Base-by-base conservation (phyloP, 1,140 invertebrate genomes). In the Chelonus insularis region DNA sequence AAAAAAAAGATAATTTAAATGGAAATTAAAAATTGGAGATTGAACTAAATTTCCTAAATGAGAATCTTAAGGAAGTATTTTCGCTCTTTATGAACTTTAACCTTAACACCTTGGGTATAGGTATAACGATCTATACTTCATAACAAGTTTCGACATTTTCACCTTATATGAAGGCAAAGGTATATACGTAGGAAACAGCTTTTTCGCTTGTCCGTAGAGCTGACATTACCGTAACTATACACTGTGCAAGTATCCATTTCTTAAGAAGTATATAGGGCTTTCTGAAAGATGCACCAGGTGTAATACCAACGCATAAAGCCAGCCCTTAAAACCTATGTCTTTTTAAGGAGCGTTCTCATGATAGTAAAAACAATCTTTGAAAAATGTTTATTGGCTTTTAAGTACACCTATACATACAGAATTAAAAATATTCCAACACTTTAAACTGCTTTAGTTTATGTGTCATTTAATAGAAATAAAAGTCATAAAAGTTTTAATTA, bases 101-200 rank as follows among this genome's bases (percentile, higher is more conserved):
- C 36, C 36, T n/a, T 25, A 48, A 52, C 4, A 52, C 23, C 25
- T 32, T 52, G 16, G n/a, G 34, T 16, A 12, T 16, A 36, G 12
- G 14, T 32, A 36, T 34, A 34, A 32, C 12, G 12, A n/a, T 7
- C 11, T 12, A 32, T 56, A 20, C 37, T 51, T 43, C 56, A 39
- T 68, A 68, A 68, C 61, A 70, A 66, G 61, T 67, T 61, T 62
- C 12, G 52, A 37, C 59, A 68, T 66, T 70, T 63, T 61, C 47
- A 23, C 57, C 57, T 48, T 50, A 18, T n/a, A 57, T n/a, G 41
- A 56, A 56, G n/a, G 36, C 21, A 29, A 57, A 37, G 45, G 55
- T 43, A 29, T 29, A 29, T 29, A 29, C 25, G 25, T 29, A 56
- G 20, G 52, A 52, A 25, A 50, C 25, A 25, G 34, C 37, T 58